phyloP scores from a whole-genome alignment of 2,113 vertebrate genomes.

The Aldabrachelys gigantea region DNA sequence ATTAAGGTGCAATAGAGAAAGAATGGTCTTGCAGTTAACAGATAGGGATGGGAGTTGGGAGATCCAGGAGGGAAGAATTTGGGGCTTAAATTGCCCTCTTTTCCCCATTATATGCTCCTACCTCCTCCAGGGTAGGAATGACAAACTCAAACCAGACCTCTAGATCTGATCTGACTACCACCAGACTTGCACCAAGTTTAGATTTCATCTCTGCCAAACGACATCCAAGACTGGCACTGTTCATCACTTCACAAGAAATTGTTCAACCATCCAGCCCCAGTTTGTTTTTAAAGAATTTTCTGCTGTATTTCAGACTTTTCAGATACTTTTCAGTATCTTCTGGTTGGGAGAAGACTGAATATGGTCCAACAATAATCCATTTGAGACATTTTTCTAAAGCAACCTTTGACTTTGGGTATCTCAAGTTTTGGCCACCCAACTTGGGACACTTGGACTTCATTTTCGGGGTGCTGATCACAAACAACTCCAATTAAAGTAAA shows the following conservation, averaged over 20 bases:
- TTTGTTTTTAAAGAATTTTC: background rate
- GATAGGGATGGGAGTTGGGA: background rate
- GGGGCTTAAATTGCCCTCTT: background rate
- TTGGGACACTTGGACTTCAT: background rate
- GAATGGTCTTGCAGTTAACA: rapidly evolving
- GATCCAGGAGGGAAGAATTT: background rate
- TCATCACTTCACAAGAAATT: background rate
- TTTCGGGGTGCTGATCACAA: background rate
- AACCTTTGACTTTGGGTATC: background rate
- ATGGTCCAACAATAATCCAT: background rate
- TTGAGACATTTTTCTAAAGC: background rate
- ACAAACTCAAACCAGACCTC: background rate
- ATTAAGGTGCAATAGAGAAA: background rate
- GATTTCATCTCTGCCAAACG: background rate
- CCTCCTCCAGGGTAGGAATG: background rate
- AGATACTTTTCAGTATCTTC: background rate
- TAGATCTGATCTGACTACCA: background rate
- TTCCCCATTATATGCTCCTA: background rate
- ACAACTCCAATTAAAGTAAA: background rate
- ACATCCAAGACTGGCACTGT: background rate
- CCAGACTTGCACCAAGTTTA: background rate
- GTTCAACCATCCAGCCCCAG: background rate
- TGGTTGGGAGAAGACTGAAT: background rate
- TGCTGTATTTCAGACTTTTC: background rate
- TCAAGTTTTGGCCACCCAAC: background rate